Conservation (phyloP, 2,113 vertebrate species). For the Sapajus apella region DNA sequence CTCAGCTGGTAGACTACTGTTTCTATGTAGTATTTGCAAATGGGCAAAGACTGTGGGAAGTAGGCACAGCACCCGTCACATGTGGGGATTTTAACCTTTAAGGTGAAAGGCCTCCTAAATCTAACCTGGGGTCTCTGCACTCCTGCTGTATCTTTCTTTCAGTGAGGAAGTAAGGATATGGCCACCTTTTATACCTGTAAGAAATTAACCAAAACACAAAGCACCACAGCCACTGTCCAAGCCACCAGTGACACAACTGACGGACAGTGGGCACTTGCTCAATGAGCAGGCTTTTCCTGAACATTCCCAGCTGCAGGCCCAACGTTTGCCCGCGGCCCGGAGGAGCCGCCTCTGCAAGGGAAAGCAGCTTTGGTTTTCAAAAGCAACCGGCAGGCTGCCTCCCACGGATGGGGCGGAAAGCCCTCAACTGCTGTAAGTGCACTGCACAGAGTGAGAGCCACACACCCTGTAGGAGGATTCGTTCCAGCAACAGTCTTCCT, state of each 20-base stretch:
- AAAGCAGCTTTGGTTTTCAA: constrained; percentile 23
- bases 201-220: background rate
- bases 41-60: fast-evolving
- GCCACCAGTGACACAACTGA: background rate
- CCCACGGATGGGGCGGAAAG: background rate
- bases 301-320: background rate
- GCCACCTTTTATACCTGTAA: background rate
- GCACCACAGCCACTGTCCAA: background rate
- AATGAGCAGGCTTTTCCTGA: fast-evolving
- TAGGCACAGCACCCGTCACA: fast-evolving
- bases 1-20: too few relatives aligned
- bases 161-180: fast-evolving
- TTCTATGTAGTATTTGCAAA: background rate
- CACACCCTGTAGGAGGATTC: fast-evolving
- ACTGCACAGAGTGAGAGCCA: fast-evolving
- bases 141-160: background rate
- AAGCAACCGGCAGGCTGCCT: background rate
- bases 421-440: fast-evolving
- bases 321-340: constrained; percentile 52
- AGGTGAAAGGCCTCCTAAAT: background rate
- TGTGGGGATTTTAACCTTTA: background rate
- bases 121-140: background rate
- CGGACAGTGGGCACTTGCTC: fast-evolving
- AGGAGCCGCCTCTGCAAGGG: background rate
- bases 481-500: background rate